Percentiles rank a stretch among this genome's conserved stretches.
phyloP scores from a whole-genome alignment of 37 sponge, comb jelly and placozoan genomes.

The Aplysina aerophoba region DNA sequence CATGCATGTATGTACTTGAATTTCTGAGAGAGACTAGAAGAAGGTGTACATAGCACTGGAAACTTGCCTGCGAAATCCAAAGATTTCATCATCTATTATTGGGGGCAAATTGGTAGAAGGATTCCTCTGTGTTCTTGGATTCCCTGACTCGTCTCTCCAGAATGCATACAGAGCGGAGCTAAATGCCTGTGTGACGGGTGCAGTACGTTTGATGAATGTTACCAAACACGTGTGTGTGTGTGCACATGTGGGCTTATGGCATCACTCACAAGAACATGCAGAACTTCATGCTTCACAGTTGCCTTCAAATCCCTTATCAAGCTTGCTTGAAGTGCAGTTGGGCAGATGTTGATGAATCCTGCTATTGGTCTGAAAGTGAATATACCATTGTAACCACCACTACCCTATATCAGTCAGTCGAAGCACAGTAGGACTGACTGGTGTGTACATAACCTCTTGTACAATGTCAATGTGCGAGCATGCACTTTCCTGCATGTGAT shows the following conservation, averaged over 20 bases:
- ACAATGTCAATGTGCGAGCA: background rate
- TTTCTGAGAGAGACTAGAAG: no score
- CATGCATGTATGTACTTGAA: no score
- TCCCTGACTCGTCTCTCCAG: constrained; percentile 66
- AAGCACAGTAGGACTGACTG: no score
- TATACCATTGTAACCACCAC: no score
- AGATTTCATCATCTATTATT: background rate
- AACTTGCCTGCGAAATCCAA: background rate
- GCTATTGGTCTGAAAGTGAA: constrained; percentile 67
- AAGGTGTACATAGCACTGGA: no score
- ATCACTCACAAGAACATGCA: constrained; percentile 74
- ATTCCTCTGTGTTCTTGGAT: constrained; percentile 74
- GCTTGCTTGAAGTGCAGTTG: constrained; percentile 32
- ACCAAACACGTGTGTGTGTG: no score
- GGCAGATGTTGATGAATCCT: constrained; percentile 84
- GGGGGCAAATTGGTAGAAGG: constrained; percentile 34
- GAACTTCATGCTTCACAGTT: constrained; percentile 77
- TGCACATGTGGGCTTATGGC: no score
- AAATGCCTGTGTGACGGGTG: constrained; percentile 44
- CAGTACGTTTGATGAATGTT: no score
- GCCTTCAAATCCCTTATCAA: constrained; percentile 11
- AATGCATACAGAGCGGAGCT: constrained; percentile 65
- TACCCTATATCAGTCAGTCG: no score
- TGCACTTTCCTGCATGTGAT: background rate
- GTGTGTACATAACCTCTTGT: no score